Percentiles rank a stretch among this genome's conserved stretches.
Conservation (phyloP, 2,888 invertebrate species). For the Ellobium chinense region DNA sequence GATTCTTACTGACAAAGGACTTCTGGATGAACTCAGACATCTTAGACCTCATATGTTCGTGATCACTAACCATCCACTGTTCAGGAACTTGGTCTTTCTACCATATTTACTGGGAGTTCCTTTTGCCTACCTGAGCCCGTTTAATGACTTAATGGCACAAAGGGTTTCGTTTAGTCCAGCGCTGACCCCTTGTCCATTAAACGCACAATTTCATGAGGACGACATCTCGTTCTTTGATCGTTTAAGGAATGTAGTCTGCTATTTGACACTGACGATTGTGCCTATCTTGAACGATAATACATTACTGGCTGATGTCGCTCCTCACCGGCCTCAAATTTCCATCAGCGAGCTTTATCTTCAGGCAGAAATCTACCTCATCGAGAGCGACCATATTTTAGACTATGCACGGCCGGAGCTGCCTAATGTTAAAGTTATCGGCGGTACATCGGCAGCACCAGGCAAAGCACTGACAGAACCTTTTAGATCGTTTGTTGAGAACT, state of each 20-base stretch:
- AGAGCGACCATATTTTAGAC: slow-evolving; percentile 52
- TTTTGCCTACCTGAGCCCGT: slow-evolving; percentile 35
- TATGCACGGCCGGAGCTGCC: slow-evolving; percentile 50
- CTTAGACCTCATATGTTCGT: slow-evolving; percentile 38
- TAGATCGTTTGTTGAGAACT: slow-evolving; percentile 48
- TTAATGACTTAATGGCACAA: slow-evolving; percentile 1
- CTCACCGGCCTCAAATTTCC: slow-evolving; percentile 14
- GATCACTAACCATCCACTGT: slow-evolving; percentile 1
- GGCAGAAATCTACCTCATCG: slow-evolving; percentile 48
- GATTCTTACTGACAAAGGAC: slow-evolving; percentile 8
- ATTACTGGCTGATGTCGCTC: slow-evolving; percentile 23
- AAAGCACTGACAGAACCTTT: slow-evolving; percentile 51
- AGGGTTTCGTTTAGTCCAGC: slow-evolving; percentile 28
- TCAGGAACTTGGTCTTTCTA: slow-evolving; percentile 26
- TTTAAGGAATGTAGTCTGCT: background rate
- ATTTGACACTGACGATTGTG: background rate
- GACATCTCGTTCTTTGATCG: slow-evolving; percentile 20
- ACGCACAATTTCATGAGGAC: background rate
- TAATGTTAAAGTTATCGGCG: slow-evolving; percentile 54
- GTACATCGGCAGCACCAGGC: slow-evolving; percentile 48
- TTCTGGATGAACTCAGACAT: background rate
- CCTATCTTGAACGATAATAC: background rate
- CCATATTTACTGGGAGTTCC: slow-evolving; percentile 32
- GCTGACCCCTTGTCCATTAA: background rate
- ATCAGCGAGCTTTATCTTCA: background rate